Base-by-base conservation (phyloP, 2,797 vertebrate species). In the Pelodytes ibericus region DNA sequence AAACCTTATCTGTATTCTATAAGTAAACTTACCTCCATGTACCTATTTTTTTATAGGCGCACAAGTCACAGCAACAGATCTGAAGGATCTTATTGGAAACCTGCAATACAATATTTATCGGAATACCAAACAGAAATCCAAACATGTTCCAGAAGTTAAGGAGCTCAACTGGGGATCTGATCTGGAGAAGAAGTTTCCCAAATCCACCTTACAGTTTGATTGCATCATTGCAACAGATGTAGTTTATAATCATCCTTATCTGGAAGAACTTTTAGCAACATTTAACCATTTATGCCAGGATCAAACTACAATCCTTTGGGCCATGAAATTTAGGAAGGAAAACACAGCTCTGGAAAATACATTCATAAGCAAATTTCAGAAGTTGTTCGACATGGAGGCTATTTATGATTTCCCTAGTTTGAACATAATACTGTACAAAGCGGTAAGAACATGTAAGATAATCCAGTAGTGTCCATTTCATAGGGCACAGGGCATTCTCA, bases 171-270 rank as follows among this genome's bases (percentile, higher is more conserved):
- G 97, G 97, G 97, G 96, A 30, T 74, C 90, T 53, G 90, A 92
- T 7, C 80, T 98, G 84, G 92, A 95, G 80, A 86, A 91, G 80
- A 90, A 84, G 7, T 99, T 98, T 81, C 95, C 97, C 0, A 88
- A 68, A 1, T 84, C 89, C 47, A 91, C 91, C 0, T 91, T 87
- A 77, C 80, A 77, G 67, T 99, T 94, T 1, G 95, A 99, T 86
- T 99, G 96, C 80, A 87, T 99, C 82, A 86, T 98, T 88, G 96
- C 97, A 7, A 95, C 98, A 0, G 96, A 99, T 6, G 97, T 99
- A 16, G 98, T 98, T 33, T 99, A 99, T 1, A 75, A 90, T 15
- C 97, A 99, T 51, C 94, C 96, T 0, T 95, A 91, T 81, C 86
- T 99, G 71, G 83, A 93, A 0, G 95, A 99, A 78, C 94, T 99